Evolutionary conservation across 2,797 vertebrate species (phyloP).

Genomic region (Peromyscus nudipes): DNA sequence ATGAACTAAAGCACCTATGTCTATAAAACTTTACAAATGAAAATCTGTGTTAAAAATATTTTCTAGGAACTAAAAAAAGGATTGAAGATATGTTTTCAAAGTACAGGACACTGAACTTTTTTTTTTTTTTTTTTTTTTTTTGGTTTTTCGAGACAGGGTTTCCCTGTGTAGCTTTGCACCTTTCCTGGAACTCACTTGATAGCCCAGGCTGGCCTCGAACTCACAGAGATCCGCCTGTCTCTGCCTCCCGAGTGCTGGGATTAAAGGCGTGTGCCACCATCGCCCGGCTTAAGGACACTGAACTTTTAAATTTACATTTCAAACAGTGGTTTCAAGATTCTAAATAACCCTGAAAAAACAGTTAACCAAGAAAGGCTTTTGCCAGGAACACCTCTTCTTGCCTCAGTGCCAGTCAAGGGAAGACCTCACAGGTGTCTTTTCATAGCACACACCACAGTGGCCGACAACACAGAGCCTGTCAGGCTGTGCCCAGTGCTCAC

Average conservation of each 20-base stretch:
- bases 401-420: not conserved
- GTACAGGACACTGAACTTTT: not conserved
- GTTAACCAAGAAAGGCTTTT: not conserved
- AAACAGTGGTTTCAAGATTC: constrained; percentile 42
- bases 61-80: constrained; percentile 33
- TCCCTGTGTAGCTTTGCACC: too few relatives aligned
- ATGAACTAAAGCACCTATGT: not conserved
- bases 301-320: not conserved
- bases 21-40: not conserved
- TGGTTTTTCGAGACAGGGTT: too few relatives aligned
- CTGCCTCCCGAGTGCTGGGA: too few relatives aligned
- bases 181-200: too few relatives aligned
- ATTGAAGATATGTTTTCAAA: not conserved
- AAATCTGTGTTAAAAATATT: constrained; percentile 26
- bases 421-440: not conserved
- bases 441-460: not conserved
- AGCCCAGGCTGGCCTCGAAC: too few relatives aligned
- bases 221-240: too few relatives aligned
- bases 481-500: constrained; percentile 69
- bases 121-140: too few relatives aligned
- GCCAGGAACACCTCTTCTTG: not conserved
- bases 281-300: too few relatives aligned
- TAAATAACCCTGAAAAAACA: not conserved
- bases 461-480: not conserved
- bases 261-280: too few relatives aligned